Conservation (phyloP, 2,113 vertebrate genomes). For the Petroica traversi region DNA sequence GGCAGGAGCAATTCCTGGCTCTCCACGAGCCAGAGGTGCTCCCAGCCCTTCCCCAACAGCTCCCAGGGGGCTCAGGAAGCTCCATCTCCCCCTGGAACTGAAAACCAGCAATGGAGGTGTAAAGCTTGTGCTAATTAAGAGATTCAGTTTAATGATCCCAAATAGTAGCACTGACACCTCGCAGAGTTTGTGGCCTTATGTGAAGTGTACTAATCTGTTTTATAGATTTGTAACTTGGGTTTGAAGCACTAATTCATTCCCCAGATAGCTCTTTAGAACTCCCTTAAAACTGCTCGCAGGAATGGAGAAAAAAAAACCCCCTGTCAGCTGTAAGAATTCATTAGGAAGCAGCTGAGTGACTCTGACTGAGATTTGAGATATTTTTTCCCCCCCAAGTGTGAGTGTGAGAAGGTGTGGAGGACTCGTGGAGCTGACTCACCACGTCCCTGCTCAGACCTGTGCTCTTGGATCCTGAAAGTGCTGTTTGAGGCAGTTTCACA, state of each 20-base stretch:
- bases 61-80: background rate
- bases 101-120: background rate
- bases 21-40: background rate
- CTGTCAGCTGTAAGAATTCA: background rate
- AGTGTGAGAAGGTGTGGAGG: background rate
- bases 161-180: conserved; percentile 25
- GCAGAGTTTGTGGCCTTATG: conserved; percentile 52
- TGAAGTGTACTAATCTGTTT: conserved; percentile 62
- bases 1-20: background rate
- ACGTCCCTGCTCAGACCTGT: background rate
- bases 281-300: background rate
- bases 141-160: conserved; percentile 35
- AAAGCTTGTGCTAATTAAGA: conserved; percentile 37
- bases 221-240: conserved; percentile 56
- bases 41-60: background rate
- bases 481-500: background rate
- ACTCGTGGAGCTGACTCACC: background rate
- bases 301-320: background rate
- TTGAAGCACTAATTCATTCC: conserved; percentile 54
- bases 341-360: conserved; percentile 11
- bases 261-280: conserved; percentile 15
- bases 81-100: background rate
- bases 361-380: background rate
- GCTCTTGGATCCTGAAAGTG: background rate
- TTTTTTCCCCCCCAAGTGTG: background rate